These are phyloP conservation scores for Acanthosepion pharaonis DNA, from an alignment of 2,888 invertebrate species.

Conservation along the genomic window DNA sequence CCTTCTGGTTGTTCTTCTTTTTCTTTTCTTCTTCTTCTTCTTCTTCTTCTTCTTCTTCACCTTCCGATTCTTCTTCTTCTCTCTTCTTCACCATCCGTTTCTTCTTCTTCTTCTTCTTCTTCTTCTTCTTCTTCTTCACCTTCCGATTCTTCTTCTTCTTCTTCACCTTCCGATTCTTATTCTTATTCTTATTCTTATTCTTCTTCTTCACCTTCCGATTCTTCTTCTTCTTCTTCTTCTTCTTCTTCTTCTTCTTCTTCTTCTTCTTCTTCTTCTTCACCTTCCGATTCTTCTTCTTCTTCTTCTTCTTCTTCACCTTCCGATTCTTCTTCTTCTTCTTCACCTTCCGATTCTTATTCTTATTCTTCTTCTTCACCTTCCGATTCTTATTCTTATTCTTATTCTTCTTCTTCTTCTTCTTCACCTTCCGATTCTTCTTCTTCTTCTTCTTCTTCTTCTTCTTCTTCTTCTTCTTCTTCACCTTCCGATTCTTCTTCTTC, in stretches of 20 bases:
- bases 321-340: neutral
- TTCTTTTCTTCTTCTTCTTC: too few species aligned
- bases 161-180: neutral
- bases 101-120: too few species aligned
- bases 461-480: too few species aligned
- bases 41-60: too few species aligned
- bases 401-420: neutral
- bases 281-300: accelerated
- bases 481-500: too few species aligned
- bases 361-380: neutral
- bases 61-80: too few species aligned
- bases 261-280: neutral
- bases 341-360: too few species aligned
- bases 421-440: neutral
- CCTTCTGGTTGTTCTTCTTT: too few species aligned
- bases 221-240: neutral
- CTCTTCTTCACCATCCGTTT: too few species aligned
- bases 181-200: neutral
- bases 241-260: neutral
- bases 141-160: too few species aligned
- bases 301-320: neutral
- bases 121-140: too few species aligned
- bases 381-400: neutral
- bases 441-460: too few species aligned
- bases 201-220: neutral